Evolutionary conservation across 2,797 vertebrate species (phyloP), one percentile per base, ranked within the genome.

Genomic region (Etheostoma perlongum): DNA sequence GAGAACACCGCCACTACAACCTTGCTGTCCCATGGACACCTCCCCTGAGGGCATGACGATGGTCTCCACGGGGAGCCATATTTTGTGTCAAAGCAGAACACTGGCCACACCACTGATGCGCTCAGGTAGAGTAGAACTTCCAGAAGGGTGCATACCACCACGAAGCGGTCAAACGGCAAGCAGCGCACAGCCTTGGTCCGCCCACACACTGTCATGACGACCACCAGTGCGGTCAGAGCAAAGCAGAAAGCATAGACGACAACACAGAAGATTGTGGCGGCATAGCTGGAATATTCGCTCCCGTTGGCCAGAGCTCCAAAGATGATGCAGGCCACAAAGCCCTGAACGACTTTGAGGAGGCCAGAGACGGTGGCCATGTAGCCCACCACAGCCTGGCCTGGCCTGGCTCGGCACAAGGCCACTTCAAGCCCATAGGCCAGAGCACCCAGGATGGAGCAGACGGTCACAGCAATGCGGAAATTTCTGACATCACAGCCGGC

Each of bases 351-450:
- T 91, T 99, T 99, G 67, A 99, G 95, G 36, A 99, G 96, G 13
- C 98, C 98, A 0, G 98, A 95, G 47, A 92, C 65, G 0, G 97
- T 99, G 74, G 98, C 96, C 98, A 99, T 99, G 91, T 98, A 98
- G 89, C 95, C 97, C 78, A 91, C 93, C 10, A 95, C 92, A 0
- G 88, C 78, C 59, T 96, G 96, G 13, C 96, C 96, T 0, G 96
- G 96, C 62, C 93, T 95, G 40, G 96, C 96, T 42, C 97, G 91
- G 4, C 96, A 97, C 44, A 98, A 19, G 61, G 92, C 94, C 59
- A 99, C 97, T 82, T 99, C 98, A 0, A 89, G 19, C 0, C 92
- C 94, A 0, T 99, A 98, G 0, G 91, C 87, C 4, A 96, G 2
- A 4, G 96, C 95, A 0, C 95, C 91, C 12, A 96, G 93, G 55